Base-by-base conservation (phyloP, 1,140 invertebrate species). In the Drosophila pseudoananassae region DNA sequence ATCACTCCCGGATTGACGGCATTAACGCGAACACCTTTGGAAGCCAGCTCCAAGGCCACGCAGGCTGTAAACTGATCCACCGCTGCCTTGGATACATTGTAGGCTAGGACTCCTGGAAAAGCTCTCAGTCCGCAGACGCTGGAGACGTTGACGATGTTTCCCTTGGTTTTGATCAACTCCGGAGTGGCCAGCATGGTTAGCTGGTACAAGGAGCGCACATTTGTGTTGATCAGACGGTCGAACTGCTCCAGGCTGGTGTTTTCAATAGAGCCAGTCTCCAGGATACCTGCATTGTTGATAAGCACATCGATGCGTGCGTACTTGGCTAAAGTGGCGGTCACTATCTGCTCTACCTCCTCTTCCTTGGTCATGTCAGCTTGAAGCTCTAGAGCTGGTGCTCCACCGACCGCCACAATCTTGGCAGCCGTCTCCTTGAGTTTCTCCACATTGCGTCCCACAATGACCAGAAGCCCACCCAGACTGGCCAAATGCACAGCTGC, bases 61-160 rank as follows among this genome's bases (percentile, higher is more conserved):
- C 96, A 97, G 78, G 95, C 93, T 0, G 98, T 98, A 47, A 99
- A 94, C 87, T 98, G 98, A 92, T 99, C 97, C 0, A 99, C 92
- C 2, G 97, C 96, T 31, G 97, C 93, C 93, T 99, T 99, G 6
- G 97, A 98, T 82, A 98, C 94, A 78, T 96, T 96, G 89, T 99
- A 99, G 0, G 97, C 94, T 47, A 97, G 91, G 7, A 96, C 94
- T 51, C 94, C 94, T 14, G 96, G 94, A 80, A 97, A 97, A 1
- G 97, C 94, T 82, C 97, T 92, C 6, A 97, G 92, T 20, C 97
- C 97, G 87, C 95, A 96, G 0, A 98, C 96, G 91, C 97, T 98
- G 5, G 97, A 98, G 0, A 98, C 95, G 92, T 98, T 98, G 0
- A 99, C 96, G 54, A 98, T 95, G 72, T 95, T 96, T n/a, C 97